A percentile compares a stretch with the other conserved stretches of the same genome.
Conservation (phyloP, 2,113 vertebrate species). For the Crotalus viridis region DNA sequence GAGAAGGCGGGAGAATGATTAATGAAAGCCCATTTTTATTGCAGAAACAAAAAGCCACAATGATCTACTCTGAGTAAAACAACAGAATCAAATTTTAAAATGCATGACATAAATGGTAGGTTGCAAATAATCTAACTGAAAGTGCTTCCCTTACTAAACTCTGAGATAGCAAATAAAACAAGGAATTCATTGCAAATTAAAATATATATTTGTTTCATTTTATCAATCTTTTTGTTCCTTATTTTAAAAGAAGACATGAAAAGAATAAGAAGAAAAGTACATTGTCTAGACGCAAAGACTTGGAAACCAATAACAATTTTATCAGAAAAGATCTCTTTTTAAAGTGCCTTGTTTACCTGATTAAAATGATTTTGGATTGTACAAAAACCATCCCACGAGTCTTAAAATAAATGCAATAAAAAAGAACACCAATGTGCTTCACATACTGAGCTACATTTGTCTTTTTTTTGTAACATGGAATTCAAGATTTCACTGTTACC, state of each 20-base stretch:
- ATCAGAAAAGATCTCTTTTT: conserved; percentile 34
- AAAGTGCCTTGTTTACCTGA: conserved; percentile 15
- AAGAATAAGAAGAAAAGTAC: conserved; percentile 54
- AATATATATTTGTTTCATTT: conserved; percentile 48
- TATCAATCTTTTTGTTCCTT: conserved; percentile 50
- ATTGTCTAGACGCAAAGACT: conserved; percentile 45
- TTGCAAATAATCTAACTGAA: conserved; percentile 36
- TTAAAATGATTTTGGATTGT: background rate
- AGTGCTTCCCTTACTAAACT: conserved; percentile 41
- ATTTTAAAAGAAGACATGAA: conserved; percentile 61
- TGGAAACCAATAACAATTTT: conserved; percentile 49
- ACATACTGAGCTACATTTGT: background rate
- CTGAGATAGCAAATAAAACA: conserved; percentile 51
- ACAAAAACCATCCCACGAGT: conserved; percentile 28
- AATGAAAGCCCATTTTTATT: background rate
- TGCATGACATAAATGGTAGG: background rate
- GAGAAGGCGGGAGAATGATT: no score
- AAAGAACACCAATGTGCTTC: background rate
- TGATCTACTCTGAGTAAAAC: background rate
- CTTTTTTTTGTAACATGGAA: conserved; percentile 10
- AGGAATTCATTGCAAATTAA: conserved; percentile 41
- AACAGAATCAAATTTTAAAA: background rate
- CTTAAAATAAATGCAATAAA: conserved; percentile 5
- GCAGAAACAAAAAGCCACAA: background rate
- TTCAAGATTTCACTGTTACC: background rate